These are phyloP conservation scores for Habrosyne pyritoides DNA, from an alignment of 2,888 invertebrate genomes.

Conservation along the genomic window DNA sequence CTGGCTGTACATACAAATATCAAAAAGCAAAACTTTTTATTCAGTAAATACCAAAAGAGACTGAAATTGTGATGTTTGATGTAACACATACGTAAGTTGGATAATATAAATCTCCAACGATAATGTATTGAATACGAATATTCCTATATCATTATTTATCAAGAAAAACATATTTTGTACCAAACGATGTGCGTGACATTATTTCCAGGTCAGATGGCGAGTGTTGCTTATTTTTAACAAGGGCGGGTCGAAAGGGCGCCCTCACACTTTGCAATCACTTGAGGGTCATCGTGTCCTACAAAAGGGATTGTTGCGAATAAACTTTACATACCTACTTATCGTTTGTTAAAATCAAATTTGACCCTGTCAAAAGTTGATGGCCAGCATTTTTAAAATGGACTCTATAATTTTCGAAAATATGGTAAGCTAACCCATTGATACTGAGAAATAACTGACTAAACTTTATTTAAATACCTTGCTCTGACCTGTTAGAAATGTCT, in stretches of 20 bases:
- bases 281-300: constrained; percentile 32
- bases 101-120: background rate
- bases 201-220: constrained; percentile 2
- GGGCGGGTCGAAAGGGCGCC: constrained; percentile 23
- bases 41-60: no score
- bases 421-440: no score
- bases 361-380: background rate
- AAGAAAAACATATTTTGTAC: background rate
- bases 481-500: no score
- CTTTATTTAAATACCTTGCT: no score
- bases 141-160: no score
- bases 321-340: constrained; percentile 18
- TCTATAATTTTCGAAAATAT: background rate
- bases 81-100: no score
- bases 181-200: background rate
- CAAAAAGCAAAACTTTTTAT: no score
- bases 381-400: background rate
- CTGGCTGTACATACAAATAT: no score
- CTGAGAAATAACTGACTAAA: no score
- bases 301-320: constrained; percentile 38
- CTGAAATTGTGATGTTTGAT: no score
- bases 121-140: no score
- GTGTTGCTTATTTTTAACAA: constrained; percentile 38
- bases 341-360: constrained; percentile 5
- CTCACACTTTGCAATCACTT: constrained; percentile 47